phyloP scores from a whole-genome alignment of 2,797 vertebrate genomes.

The Gymnodraco acuticeps region DNA sequence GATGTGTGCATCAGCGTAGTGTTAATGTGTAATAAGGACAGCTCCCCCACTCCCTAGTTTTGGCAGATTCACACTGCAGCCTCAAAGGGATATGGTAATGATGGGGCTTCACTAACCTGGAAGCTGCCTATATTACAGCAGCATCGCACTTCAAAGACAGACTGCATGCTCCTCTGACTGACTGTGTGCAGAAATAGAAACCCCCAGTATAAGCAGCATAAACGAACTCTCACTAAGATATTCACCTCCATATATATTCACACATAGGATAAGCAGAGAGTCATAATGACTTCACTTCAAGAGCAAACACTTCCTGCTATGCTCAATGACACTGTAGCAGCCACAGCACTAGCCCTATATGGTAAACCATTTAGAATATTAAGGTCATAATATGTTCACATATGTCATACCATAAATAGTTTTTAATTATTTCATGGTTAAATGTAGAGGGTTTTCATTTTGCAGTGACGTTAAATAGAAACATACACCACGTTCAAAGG shows the following conservation, averaged over 20 bases:
- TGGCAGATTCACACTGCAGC: conserved; percentile 74
- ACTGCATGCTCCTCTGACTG: conserved; percentile 60
- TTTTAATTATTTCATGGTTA: background rate
- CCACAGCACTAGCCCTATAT: conserved; percentile 17
- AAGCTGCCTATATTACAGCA: conserved; percentile 73
- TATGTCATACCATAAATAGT: no score
- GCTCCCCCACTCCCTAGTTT: conserved; percentile 29
- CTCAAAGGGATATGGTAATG: conserved; percentile 75
- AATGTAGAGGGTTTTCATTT: background rate
- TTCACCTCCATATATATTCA: conserved; percentile 11
- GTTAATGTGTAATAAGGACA: conserved; percentile 50
- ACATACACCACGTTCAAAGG: no score
- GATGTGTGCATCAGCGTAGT: conserved; percentile 29
- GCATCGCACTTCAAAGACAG: conserved; percentile 78
- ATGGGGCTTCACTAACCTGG: conserved; percentile 70
- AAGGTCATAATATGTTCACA: background rate
- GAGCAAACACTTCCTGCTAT: conserved; percentile 19
- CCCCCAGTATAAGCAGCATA: conserved; percentile 39
- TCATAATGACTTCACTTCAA: conserved; percentile 25
- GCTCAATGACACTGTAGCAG: conserved; percentile 21
- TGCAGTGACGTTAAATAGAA: background rate
- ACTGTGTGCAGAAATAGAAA: conserved; percentile 56
- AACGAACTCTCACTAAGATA: conserved; percentile 37
- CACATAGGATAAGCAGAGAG: conserved; percentile 29
- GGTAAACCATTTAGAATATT: conserved; percentile 15